These are phyloP conservation scores for Oreochromis tanganicae DNA, from an alignment of 2,113 vertebrate species.

Conservation along the genomic window DNA sequence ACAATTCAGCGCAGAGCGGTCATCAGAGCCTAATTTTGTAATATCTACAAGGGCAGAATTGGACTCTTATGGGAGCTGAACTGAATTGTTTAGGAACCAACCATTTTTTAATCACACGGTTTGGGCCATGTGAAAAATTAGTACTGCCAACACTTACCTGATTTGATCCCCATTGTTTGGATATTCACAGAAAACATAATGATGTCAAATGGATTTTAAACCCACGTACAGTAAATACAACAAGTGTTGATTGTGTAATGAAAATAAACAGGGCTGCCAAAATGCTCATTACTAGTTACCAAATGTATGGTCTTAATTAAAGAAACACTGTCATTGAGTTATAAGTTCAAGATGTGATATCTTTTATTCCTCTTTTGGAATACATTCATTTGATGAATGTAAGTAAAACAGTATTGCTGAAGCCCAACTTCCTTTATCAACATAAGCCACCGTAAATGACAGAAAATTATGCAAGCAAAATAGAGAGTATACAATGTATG, in stretches of 20 bases:
- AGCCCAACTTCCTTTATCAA: neutral
- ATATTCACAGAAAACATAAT: neutral
- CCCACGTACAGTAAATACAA: neutral
- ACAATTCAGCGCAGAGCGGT: neutral
- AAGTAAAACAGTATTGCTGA: neutral
- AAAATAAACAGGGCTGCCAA: neutral
- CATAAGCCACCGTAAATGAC: neutral
- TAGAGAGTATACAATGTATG: neutral
- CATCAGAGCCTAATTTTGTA: neutral
- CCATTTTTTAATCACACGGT: neutral
- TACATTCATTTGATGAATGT: neutral
- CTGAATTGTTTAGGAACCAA: neutral
- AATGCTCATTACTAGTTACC: neutral
- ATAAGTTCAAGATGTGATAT: neutral
- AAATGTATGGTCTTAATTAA: neutral
- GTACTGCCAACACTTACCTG: neutral
- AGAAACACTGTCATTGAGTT: neutral
- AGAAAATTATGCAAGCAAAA: neutral
- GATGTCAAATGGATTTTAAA: neutral
- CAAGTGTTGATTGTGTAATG: neutral
- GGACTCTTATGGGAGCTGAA: neutral
- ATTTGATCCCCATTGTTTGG: neutral
- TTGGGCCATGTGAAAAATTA: neutral
- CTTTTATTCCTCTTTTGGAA: neutral
- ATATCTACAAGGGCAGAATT: neutral